Conservation (phyloP, 2,888 invertebrate species). For the Hoplodrina ambigua region DNA sequence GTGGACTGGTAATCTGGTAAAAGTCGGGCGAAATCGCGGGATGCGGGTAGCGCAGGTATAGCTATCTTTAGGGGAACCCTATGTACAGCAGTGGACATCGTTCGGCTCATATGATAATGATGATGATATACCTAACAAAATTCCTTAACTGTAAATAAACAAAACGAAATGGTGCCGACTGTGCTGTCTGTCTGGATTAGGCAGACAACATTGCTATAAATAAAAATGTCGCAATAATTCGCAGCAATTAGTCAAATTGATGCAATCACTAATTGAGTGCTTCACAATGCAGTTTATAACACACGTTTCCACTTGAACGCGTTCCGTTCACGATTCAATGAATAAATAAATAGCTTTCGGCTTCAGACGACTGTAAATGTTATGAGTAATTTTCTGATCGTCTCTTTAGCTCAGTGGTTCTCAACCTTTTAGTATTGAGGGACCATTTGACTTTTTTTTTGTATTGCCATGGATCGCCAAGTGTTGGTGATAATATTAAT, state of each 20-base stretch:
- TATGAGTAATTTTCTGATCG: constrained; percentile 67
- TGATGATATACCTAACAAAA: background rate
- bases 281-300: constrained; percentile 79
- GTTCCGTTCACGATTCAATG: constrained; percentile 78
- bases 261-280: constrained; percentile 79
- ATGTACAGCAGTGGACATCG: no score
- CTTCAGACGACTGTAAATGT: constrained; percentile 60
- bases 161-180: background rate
- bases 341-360: constrained; percentile 84
- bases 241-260: constrained; percentile 67
- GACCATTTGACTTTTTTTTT: no score
- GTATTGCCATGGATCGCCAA: no score
- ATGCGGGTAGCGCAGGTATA: no score
- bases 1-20: no score
- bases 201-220: constrained; percentile 22
- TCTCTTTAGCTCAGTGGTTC: background rate
- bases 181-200: background rate
- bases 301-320: constrained; percentile 79
- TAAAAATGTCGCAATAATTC: constrained; percentile 47
- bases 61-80: no score
- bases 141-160: background rate
- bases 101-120: no score
- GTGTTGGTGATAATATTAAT: no score
- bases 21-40: no score
- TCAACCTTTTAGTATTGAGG: no score